Evolutionary conservation across 2,113 vertebrate genomes (phyloP), one percentile per base, ranked within the genome.

Genomic region (Nansenia antarctica): DNA sequence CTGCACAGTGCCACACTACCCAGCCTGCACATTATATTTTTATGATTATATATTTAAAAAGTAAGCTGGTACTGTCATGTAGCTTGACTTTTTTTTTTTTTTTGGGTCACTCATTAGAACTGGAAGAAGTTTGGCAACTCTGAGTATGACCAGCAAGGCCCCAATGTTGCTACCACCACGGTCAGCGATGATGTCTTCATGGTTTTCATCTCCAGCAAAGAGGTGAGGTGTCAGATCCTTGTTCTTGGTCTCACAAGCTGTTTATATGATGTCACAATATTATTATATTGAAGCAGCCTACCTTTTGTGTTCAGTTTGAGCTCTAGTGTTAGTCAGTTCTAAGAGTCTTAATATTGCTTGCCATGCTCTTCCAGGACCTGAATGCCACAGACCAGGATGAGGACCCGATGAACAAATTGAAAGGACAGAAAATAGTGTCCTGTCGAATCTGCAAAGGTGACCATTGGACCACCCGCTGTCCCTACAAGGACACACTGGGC

Each of bases 51-150:
- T 37, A 37, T 37, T n/a, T 37, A 37, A 37, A 49, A 20, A 8
- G 7, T 2, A 2, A 49, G 20, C n/a, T n/a, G 45, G n/a, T 49
- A 49, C 20, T 49, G 18, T 49, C 15, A 49, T 49, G 18, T 49
- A n/a, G 20, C 15, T 11, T 14, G 12, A 9, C 11, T 12, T n/a
- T 29, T 26, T 31, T 47, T 11, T 37, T 55, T 35, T 12, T n/a
- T 61, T 67, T 2, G n/a, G n/a, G n/a, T 65, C 3, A 39, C 2
- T 42, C 0, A 3, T 74, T 72, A 98, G 97, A 98, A 98, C 84
- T 99, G 96, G 96, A 99, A 99, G 77, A 99, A 99, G 65, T 98
- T 98, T 37, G 97, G 96, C 3, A 97, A 96, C 81, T 98, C 97
- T 0, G 96, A 98, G 74, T 97, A 89, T 3, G 97, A 99, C 20